A percentile compares a stretch with the other conserved stretches of the same genome.
Conservation (phyloP, 2,888 invertebrate genomes). For the Eristalinus aeneus region DNA sequence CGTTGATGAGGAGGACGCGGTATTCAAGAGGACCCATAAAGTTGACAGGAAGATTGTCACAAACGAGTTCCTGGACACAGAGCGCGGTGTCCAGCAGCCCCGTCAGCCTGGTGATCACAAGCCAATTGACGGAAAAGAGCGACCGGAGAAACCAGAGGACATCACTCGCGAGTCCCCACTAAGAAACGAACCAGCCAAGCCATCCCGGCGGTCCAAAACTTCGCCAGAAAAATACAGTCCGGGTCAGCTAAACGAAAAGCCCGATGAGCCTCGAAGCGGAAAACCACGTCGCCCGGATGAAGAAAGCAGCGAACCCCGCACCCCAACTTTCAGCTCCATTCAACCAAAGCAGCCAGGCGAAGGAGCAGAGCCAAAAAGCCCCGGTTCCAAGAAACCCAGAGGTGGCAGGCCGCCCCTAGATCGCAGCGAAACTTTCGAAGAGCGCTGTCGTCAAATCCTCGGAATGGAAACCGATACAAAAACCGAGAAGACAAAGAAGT, state of each 20-base stretch:
- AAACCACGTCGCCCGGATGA: background rate
- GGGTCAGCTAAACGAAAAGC: background rate
- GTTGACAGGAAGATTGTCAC: conserved; percentile 41
- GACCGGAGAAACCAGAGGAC: background rate
- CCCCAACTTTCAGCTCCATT: background rate
- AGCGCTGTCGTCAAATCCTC: conserved; percentile 86
- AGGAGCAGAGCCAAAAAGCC: background rate
- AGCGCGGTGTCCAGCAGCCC: conserved; percentile 18
- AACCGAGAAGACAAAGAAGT: conserved; percentile 53
- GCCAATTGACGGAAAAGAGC: background rate
- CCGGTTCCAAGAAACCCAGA: conserved; percentile 76
- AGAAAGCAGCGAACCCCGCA: background rate
- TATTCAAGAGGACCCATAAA: conserved; percentile 29
- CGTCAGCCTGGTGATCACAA: background rate
- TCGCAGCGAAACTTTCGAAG: conserved; percentile 87
- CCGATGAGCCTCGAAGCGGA: background rate
- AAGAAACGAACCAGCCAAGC: background rate
- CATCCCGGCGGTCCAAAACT: background rate
- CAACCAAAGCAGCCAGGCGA: background rate
- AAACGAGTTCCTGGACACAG: conserved; percentile 47
- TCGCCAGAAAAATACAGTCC: background rate
- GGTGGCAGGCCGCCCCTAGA: conserved; percentile 83
- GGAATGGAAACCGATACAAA: conserved; percentile 82
- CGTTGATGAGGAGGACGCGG: conserved; percentile 52
- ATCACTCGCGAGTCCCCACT: background rate